Evolutionary conservation across 2,888 invertebrate species (phyloP), one percentile per base, ranked within the genome.

Genomic region (Auanema sp.): DNA sequence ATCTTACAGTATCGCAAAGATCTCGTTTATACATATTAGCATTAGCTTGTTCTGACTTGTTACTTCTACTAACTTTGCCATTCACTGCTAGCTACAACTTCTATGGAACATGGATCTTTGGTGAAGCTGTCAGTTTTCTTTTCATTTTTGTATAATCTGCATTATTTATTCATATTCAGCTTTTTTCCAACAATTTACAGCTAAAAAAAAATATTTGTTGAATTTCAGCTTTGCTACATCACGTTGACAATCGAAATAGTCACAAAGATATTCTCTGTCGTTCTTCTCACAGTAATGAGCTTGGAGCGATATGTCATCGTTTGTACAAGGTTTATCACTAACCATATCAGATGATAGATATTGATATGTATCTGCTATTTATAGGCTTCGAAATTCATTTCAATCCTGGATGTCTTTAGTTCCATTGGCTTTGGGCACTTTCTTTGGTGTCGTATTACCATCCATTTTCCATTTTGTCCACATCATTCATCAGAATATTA

Each of bases 301-400:
- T 62, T 79, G 52, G 78, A 79, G 64, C 57, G 79, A 40, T 79
- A 77, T 55, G 71, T 79, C 51, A 74, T 79, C 52, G 79, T 79
- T 5, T 79, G 79, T 49, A 79, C 77, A 0, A 65, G 73, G 71
- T 79, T 51, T 51, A 55, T 50, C 44, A 18, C 51, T 50, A 12
- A 23, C 8, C 3, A 8, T 33, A 33, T 33, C 33, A 33, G 4
- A 33, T 33, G 33, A 33, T 33, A 33, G 3, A 33, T 33, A 33
- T 5, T 33, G 33, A 40, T 3, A 16, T 8, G 14, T 55, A 41
- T 6, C 40, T n/a, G 14, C 40, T n/a, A 33, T 40, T 54, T 11
- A 14, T 64, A 69, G 75, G 58, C 60, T 76, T 16, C 69, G 72
- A 43, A 62, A 69, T 42, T 49, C 73, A 56, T 69, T 71, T 64